Evolutionary conservation across 2,888 invertebrate species (phyloP).

Genomic region (Drosophila kambysellisi): DNA sequence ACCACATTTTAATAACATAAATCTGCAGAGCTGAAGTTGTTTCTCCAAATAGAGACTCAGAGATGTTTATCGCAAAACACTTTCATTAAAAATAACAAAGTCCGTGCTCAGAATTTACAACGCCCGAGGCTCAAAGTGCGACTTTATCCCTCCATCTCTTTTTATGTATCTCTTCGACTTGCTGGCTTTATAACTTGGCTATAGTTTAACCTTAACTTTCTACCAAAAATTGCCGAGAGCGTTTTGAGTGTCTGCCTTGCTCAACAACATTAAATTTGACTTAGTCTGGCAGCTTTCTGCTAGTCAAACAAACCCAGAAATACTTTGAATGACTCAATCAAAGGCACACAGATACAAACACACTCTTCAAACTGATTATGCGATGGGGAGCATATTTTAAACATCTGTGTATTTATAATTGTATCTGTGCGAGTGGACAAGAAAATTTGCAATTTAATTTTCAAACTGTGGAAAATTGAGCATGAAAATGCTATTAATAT

Average conservation of each 20-base stretch:
- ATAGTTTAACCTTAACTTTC: constrained; percentile 28
- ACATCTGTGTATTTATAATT: constrained; percentile 43
- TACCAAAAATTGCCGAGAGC: constrained; percentile 17
- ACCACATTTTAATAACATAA: constrained; percentile 3
- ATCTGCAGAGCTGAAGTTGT: constrained; percentile 2
- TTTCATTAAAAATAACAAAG: constrained; percentile 46
- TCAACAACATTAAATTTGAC: constrained; percentile 31
- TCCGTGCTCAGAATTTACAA: constrained; percentile 28
- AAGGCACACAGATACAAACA: constrained; percentile 8
- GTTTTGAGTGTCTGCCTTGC: constrained; percentile 17
- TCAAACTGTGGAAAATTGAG: constrained; percentile 54
- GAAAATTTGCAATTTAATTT: constrained; percentile 57
- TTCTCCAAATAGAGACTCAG: not conserved
- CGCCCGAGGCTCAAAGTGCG: constrained; percentile 10
- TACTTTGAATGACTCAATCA: constrained; percentile 47
- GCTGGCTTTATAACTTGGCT: constrained; percentile 24
- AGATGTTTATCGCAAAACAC: constrained; percentile 49
- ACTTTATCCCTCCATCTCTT: constrained; percentile 4
- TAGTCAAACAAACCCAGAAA: constrained; percentile 22
- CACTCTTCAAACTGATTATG: constrained; percentile 41
- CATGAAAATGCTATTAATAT: constrained; percentile 67
- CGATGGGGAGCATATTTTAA: constrained; percentile 31
- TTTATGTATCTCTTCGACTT: constrained; percentile 1
- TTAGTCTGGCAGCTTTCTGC: constrained; percentile 21
- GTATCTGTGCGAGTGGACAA: constrained; percentile 31